These are phyloP conservation scores for Lepidostoma basale DNA, from an alignment of 1,140 invertebrate genomes.

Conservation along the genomic window DNA sequence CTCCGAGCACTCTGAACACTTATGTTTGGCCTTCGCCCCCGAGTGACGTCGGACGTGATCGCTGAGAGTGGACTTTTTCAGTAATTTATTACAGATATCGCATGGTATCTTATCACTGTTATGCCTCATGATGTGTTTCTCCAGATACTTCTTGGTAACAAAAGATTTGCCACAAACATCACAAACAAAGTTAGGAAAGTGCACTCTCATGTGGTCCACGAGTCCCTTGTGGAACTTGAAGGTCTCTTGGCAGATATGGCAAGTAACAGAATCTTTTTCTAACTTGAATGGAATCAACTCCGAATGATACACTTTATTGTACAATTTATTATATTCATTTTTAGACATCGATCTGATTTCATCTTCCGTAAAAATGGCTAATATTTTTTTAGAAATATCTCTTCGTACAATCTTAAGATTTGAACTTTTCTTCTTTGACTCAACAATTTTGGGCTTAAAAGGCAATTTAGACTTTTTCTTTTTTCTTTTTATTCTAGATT, in stretches of 20 bases:
- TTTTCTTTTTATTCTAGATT: background rate
- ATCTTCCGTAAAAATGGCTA: background rate
- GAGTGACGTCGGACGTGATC: constrained; percentile 41
- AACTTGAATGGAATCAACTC: constrained; percentile 31
- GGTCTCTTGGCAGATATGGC: constrained; percentile 39
- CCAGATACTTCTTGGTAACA: constrained; percentile 37
- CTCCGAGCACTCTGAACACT: constrained; percentile 57
- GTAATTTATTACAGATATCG: constrained; percentile 39
- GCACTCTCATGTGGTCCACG: constrained; percentile 47
- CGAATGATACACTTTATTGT: constrained; percentile 7
- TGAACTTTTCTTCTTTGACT: background rate
- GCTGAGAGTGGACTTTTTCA: constrained; percentile 34
- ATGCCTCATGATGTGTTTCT: constrained; percentile 40
- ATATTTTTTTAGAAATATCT: constrained; percentile 18
- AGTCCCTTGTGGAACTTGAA: constrained; percentile 29
- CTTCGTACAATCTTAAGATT: constrained; percentile 8
- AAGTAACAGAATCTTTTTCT: constrained; percentile 34
- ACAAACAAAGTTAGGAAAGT: constrained; percentile 48
- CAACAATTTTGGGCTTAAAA: background rate
- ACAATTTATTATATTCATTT: constrained; percentile 6
- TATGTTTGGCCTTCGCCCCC: constrained; percentile 49
- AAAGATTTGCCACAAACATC: constrained; percentile 48
- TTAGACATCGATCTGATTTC: constrained; percentile 10
- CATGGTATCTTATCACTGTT: constrained; percentile 22
- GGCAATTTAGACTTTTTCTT: background rate